Evolutionary conservation across 2,113 vertebrate species (phyloP), one percentile per base, ranked within the genome.

Genomic region (Dryoscopus gambensis): DNA sequence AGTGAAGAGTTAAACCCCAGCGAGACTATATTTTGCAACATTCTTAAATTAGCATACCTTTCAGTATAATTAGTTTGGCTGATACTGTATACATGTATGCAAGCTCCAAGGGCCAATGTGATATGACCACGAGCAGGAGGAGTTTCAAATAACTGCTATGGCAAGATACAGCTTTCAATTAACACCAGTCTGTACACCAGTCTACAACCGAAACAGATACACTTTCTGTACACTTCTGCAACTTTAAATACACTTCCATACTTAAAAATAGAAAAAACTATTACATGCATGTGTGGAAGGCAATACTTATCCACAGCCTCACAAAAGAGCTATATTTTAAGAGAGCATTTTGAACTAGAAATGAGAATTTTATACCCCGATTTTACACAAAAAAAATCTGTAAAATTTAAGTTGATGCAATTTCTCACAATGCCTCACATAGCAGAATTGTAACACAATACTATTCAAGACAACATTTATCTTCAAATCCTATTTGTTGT

Each of bases 331-430:
- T 40, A 2, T 7, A 47, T 40, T 74, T 84, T 63, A 68, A 40
- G 11, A 31, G 4, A 63, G 22, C 2, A 19, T 22, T 76, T 59
- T 63, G 14, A 90, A 56, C 2, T 11, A 9, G 12, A 77, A 76
- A 50, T 5, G 1, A 31, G 15, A 87, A 40, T 13, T 23, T 44
- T 16, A 50, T 47, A 39, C 11, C 5, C 2, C 0, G 0, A 30
- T 37, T 81, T 84, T 28, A 53, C 2, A 44, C 4, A 22, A 11
- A 67, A 18, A 65, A 77, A 70, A 42, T 0, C 16, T 11, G 24
- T 15, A 71, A 56, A 44, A 42, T 28, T 56, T 42, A 56, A 60
- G 35, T 15, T 64, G 31, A 69, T 44, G 49, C 37, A 46, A 60
- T 33, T 87, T 80, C 62, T 71, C 40, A 37, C 56, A 52, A 47